These are phyloP conservation scores for Osedax frankpressi DNA, from an alignment of 2,888 invertebrate genomes.

Conservation along the genomic window DNA sequence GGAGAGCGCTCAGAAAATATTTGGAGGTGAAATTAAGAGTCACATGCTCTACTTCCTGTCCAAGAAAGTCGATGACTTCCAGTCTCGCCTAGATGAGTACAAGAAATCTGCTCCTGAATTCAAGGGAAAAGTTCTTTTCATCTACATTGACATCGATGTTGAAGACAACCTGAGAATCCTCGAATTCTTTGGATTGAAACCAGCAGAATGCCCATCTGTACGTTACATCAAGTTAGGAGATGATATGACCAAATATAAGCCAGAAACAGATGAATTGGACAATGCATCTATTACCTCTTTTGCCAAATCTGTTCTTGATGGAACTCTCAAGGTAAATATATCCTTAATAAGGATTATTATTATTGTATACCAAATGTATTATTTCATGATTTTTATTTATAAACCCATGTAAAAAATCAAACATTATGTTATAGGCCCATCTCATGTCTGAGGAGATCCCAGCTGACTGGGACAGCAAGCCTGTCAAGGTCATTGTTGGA, in stretches of 20 bases:
- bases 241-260: constrained; percentile 62
- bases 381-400: background rate
- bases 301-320: constrained; percentile 75
- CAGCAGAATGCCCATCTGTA: constrained; percentile 60
- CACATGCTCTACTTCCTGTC: constrained; percentile 89
- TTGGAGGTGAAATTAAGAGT: constrained; percentile 91
- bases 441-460: constrained; percentile 83
- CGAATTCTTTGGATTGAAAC: constrained; percentile 97
- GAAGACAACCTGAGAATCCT: constrained; percentile 91
- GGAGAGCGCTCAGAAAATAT: constrained; percentile 92
- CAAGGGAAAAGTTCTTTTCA: constrained; percentile 81
- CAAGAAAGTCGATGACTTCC: constrained; percentile 61
- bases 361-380: background rate
- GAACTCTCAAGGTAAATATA: constrained; percentile 62
- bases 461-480: constrained; percentile 87
- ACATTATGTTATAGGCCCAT: constrained; percentile 55
- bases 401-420: background rate
- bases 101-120: constrained; percentile 73
- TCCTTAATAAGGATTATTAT: background rate
- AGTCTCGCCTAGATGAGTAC: constrained; percentile 64
- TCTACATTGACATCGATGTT: constrained; percentile 84
- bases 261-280: constrained; percentile 54
- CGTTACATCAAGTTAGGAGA: constrained; percentile 86
- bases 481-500: constrained; percentile 82
- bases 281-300: constrained; percentile 63